A percentile compares a stretch with the other conserved stretches of the same genome.
Conservation (phyloP, 2,797 vertebrate genomes). For the Peromyscus aztecus region DNA sequence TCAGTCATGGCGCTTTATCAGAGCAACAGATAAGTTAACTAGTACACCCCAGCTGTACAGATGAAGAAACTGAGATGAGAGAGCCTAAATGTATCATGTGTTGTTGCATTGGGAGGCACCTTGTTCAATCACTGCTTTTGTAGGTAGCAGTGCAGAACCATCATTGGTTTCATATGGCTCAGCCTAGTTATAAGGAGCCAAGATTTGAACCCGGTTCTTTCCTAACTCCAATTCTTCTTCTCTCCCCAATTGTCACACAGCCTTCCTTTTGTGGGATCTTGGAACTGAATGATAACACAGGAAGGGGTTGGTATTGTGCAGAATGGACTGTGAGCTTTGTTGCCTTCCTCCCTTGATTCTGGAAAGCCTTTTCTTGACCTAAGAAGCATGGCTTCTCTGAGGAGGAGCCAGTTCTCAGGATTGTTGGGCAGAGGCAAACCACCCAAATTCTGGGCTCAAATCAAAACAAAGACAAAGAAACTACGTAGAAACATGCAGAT, state of each 20-base stretch:
- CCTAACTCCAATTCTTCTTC: neutral
- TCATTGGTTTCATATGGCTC: neutral
- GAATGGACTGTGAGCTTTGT: neutral
- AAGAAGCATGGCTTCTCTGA: neutral
- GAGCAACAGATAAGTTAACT: neutral
- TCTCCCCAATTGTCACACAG: neutral
- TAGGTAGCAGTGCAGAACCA: neutral
- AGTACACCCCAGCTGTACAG: neutral
- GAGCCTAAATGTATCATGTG: neutral
- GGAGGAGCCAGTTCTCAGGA: neutral
- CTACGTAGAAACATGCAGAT: neutral
- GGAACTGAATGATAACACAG: neutral
- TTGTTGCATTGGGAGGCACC: neutral
- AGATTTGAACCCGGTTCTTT: neutral
- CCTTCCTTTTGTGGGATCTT: neutral
- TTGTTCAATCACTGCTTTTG: neutral
- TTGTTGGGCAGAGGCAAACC: neutral
- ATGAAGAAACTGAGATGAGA: conserved; percentile 2
- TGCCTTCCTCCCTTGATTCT: neutral
- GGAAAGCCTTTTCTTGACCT: neutral
- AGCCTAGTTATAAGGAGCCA: neutral
- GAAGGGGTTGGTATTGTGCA: neutral
- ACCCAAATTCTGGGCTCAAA: neutral
- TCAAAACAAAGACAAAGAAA: neutral
- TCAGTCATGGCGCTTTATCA: neutral